Base-by-base conservation (phyloP, 2,888 invertebrate species). In the Sialis fuliginosa region DNA sequence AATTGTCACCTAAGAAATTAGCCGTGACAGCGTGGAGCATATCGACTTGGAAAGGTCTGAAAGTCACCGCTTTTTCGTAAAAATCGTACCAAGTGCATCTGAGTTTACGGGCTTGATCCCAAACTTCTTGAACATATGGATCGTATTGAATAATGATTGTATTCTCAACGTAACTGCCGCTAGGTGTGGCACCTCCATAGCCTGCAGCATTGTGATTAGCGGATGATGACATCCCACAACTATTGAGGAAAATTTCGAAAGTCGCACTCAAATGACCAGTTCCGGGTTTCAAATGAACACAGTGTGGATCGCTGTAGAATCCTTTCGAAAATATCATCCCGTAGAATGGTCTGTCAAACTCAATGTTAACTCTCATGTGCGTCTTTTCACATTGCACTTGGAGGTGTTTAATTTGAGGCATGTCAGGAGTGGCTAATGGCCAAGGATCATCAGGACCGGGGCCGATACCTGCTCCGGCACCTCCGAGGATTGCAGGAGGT, bases 241-340 rank as follows among this genome's bases (percentile, higher is more conserved):
- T 86, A 60, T 91, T 90, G 42, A 92, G 71, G 69, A 88, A 90
- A 56, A 92, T 91, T 68, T 92, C 92, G 59, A 92, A 92, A 2
- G 90, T 91, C 33, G 90, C 89, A 61, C 87, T 88, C 45, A 91
- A 70, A 57, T 90, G 87, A 8, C 92, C 92, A 0, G 89, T 87
- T 30, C 89, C 90, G 0, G 91, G 87, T 57, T 90, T 89, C 51
- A 92, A 68, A 60, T 92, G 91, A 54, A 92, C 89, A 63, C 92
- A 92, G 59, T 89, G 88, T 1, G 83, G 73, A 60, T 92, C 91
- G 60, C 88, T 88, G 68, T 89, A 90, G 70, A 86, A 88, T 48
- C 88, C 92, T 67, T 92, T 92, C 51, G 90, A 90, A 70, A 92
- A 92, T 60, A 92, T 91, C 86, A 92, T 90, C 33, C 92, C 92